Conservation (phyloP, 2,888 invertebrate species). For the Idaea biselata region DNA sequence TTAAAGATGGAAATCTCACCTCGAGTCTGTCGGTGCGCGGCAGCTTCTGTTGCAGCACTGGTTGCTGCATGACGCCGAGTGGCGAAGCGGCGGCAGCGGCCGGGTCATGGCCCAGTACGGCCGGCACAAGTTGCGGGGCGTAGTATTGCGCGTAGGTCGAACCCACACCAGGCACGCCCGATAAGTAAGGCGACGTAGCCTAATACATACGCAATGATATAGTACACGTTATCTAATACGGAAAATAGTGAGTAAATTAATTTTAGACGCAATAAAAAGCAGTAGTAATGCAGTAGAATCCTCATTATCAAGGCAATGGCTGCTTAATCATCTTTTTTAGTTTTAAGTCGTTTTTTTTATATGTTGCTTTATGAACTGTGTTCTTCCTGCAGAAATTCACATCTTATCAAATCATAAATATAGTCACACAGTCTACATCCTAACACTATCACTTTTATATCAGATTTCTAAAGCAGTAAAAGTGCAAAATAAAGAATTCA, state of each 20-base stretch:
- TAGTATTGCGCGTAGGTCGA: slow-evolving; percentile 96
- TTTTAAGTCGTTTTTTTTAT: neutral
- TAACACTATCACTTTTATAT: neutral
- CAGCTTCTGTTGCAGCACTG: slow-evolving; percentile 95
- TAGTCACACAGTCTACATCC: neutral
- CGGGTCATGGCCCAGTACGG: slow-evolving; percentile 94
- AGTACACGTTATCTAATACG: slow-evolving; percentile 9
- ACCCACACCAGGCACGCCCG: slow-evolving; percentile 93
- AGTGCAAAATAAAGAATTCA: neutral
- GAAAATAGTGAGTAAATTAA: neutral
- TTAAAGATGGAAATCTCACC: slow-evolving; percentile 82
- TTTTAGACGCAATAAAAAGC: neutral
- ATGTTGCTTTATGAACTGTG: neutral
- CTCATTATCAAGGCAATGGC: neutral
- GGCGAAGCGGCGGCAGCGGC: slow-evolving; percentile 88
- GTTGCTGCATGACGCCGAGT: slow-evolving; percentile 91
- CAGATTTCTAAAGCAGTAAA: neutral
- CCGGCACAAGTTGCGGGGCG: slow-evolving; percentile 93
- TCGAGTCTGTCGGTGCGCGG: slow-evolving; percentile 97
- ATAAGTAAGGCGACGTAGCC: slow-evolving; percentile 95
- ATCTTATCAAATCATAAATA: neutral
- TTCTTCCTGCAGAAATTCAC: neutral
- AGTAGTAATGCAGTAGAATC: neutral
- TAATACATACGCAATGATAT: slow-evolving; percentile 53
- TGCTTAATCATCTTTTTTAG: neutral